phyloP scores from a whole-genome alignment of 1,140 invertebrate genomes.

The Drosophila biarmipes region DNA sequence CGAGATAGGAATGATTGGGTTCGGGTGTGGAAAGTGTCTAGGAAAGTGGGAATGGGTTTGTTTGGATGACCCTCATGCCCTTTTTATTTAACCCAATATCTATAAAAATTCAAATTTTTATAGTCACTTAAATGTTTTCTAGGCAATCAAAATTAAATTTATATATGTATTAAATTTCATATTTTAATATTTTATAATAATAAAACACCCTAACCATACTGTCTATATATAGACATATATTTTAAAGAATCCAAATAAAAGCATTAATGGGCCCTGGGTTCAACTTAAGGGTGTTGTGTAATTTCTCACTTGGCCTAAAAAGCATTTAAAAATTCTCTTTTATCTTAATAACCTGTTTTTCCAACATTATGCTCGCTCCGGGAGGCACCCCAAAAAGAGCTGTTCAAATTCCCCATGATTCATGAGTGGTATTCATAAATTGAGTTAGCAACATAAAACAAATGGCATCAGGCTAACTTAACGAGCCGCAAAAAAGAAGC shows the following conservation, averaged over 20 bases:
- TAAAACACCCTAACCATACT: too few species aligned
- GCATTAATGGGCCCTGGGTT: neutral
- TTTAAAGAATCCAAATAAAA: neutral
- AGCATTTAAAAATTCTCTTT: constrained; percentile 30
- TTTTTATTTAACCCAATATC: neutral
- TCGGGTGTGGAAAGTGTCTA: neutral
- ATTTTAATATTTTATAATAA: too few species aligned
- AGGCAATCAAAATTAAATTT: too few species aligned
- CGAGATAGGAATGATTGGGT: neutral
- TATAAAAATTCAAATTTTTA: neutral
- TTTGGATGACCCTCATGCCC: neutral
- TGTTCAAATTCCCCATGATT: constrained; percentile 29
- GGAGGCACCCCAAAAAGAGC: neutral
- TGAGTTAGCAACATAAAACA: constrained; percentile 68
- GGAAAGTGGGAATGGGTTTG: neutral
- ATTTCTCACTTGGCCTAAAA: constrained; percentile 3
- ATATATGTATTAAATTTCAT: too few species aligned
- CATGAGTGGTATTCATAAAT: constrained; percentile 66
- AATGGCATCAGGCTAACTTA: constrained; percentile 68
- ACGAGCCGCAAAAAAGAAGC: constrained; percentile 71
- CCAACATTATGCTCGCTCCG: neutral
- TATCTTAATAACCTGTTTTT: constrained; percentile 30
- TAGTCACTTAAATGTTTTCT: neutral
- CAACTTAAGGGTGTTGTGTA: neutral
- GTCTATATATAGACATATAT: too few species aligned